A percentile compares a stretch with the other conserved stretches of the same genome.
These are phyloP conservation scores for Hylia prasina DNA, from an alignment of 2,113 vertebrate genomes.

Conservation along the genomic window DNA sequence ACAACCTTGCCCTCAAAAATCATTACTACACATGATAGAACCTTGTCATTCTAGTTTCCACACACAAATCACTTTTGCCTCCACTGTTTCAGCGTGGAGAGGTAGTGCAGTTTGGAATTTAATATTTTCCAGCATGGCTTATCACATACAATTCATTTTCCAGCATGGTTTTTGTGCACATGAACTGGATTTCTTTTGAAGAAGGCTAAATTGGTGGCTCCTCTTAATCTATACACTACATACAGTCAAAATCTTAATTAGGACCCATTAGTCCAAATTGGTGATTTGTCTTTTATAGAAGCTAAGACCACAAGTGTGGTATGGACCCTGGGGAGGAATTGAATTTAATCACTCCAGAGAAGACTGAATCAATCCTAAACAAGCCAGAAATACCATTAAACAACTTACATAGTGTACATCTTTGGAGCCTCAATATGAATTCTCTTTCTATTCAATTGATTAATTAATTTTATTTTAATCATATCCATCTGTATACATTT, in stretches of 20 bases:
- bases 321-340: background rate
- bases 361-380: rapidly evolving
- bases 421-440: background rate
- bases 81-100: background rate
- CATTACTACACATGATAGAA: background rate
- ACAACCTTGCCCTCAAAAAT: background rate
- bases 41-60: background rate
- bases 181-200: background rate
- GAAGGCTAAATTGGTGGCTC: background rate
- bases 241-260: background rate
- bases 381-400: background rate
- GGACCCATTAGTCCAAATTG: background rate
- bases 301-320: background rate
- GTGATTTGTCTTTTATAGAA: background rate
- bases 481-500: background rate
- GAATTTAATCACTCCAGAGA: background rate
- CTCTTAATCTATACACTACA: background rate
- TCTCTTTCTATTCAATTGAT: background rate
- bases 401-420: background rate
- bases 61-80: background rate
- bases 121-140: background rate
- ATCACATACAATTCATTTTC: background rate
- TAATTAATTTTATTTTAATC: background rate
- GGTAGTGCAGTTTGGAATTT: background rate
- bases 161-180: background rate